Evolutionary conservation across 2,888 invertebrate species (phyloP).

Genomic region (Phanerotoma sp.): DNA sequence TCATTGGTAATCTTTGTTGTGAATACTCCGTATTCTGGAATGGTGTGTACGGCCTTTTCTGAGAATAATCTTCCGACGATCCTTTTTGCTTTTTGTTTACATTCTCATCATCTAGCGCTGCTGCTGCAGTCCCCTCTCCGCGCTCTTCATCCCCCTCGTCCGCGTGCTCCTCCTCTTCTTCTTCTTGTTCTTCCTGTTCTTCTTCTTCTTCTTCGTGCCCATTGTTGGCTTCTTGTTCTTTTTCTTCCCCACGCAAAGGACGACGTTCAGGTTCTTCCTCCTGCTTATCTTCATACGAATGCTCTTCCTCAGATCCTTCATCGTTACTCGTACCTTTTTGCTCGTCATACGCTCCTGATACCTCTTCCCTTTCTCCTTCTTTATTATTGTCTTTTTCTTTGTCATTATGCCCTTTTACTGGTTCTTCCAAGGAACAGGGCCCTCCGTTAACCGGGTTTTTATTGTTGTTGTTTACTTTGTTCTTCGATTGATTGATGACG

Average conservation of each 20-base stretch:
- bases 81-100: too few relatives aligned
- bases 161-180: not conserved
- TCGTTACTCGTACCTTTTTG: not conserved
- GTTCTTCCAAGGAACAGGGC: slow-evolving; percentile 35
- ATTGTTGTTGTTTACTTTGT: slow-evolving; percentile 28
- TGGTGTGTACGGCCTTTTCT: too few relatives aligned
- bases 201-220: slow-evolving; percentile 9
- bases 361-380: slow-evolving; percentile 22
- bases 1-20: slow-evolving; percentile 25
- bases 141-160: slow-evolving; percentile 23
- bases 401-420: slow-evolving; percentile 30
- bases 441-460: slow-evolving; percentile 28
- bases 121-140: slow-evolving; percentile 21
- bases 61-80: slow-evolving; percentile 17
- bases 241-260: slow-evolving; percentile 3
- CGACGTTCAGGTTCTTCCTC: not conserved
- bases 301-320: not conserved
- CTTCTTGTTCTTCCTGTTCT: slow-evolving; percentile 6
- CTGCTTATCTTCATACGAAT: not conserved
- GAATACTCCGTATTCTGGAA: too few relatives aligned
- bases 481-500: too few relatives aligned
- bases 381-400: slow-evolving; percentile 14
- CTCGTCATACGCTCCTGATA: not conserved
- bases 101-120: too few relatives aligned
- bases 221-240: not conserved